A percentile compares a stretch with the other conserved stretches of the same genome.
Conservation (phyloP, 1,140 invertebrate species). For the Solenopsis invicta region DNA sequence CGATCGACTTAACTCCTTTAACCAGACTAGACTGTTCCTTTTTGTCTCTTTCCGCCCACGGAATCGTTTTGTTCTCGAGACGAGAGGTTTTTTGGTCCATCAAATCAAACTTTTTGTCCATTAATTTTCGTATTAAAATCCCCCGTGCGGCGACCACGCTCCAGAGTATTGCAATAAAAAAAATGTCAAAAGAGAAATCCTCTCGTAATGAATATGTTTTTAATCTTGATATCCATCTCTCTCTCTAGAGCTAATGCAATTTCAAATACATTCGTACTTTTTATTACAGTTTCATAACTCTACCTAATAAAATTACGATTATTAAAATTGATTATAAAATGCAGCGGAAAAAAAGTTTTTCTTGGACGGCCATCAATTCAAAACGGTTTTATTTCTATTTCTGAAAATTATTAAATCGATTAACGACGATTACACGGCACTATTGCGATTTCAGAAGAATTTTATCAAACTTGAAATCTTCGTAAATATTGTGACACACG, state of each 20-base stretch:
- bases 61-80: conserved; percentile 49
- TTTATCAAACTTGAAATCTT: conserved; percentile 3
- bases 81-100: conserved; percentile 37
- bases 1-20: conserved; percentile 65
- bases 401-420: neutral
- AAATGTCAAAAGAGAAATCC: neutral
- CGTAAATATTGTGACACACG: conserved; percentile 16
- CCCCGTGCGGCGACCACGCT: neutral
- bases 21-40: conserved; percentile 11
- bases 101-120: conserved; percentile 31
- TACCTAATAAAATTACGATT: conserved; percentile 1
- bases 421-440: too few relatives aligned
- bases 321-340: neutral
- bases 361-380: neutral
- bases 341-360: neutral
- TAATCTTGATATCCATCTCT: neutral
- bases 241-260: neutral
- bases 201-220: neutral
- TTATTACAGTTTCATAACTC: neutral
- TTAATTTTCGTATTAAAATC: conserved; percentile 38
- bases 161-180: neutral
- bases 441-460: neutral
- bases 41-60: neutral
- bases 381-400: neutral
- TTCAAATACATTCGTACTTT: neutral